Percentiles rank a stretch among this genome's conserved stretches.
These are phyloP conservation scores for Agrypnia vestita DNA, from an alignment of 1,140 invertebrate species.

Conservation along the genomic window DNA sequence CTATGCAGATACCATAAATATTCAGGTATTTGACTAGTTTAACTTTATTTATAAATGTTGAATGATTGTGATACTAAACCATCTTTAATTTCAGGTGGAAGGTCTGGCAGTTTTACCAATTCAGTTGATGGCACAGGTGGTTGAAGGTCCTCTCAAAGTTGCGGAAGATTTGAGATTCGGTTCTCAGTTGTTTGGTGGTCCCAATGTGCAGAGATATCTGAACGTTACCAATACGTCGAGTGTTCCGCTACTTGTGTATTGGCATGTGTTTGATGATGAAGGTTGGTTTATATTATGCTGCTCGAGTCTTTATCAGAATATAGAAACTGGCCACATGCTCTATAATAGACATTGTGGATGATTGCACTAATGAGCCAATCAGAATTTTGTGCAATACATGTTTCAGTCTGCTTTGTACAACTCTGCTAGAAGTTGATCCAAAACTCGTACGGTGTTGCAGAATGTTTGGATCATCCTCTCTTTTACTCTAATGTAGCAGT, in stretches of 20 bases:
- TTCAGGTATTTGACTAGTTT: not conserved
- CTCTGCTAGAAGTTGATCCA: too few relatives aligned
- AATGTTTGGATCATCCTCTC: too few relatives aligned
- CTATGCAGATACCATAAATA: constrained; percentile 12
- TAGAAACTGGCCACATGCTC: too few relatives aligned
- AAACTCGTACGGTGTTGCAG: too few relatives aligned
- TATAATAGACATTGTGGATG: too few relatives aligned
- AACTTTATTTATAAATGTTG: not conserved
- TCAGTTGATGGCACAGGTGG: constrained; percentile 7
- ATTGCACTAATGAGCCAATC: too few relatives aligned
- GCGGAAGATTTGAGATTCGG: constrained; percentile 11
- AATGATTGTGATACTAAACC: not conserved
- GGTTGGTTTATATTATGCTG: not conserved
- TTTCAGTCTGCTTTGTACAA: too few relatives aligned
- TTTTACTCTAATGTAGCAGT: too few relatives aligned
- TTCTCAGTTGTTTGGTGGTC: not conserved
- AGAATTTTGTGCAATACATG: too few relatives aligned
- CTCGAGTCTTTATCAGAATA: too few relatives aligned
- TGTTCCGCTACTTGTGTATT: constrained; percentile 26
- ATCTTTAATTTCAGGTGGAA: constrained; percentile 1
- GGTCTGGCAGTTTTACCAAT: constrained; percentile 23
- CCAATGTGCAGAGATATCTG: constrained; percentile 3
- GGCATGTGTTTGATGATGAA: constrained; percentile 33
- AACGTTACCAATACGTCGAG: constrained; percentile 21
- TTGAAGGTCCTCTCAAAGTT: constrained; percentile 5